phyloP scores from a whole-genome alignment of 1,140 invertebrate species.

The Colletes latitarsis region DNA sequence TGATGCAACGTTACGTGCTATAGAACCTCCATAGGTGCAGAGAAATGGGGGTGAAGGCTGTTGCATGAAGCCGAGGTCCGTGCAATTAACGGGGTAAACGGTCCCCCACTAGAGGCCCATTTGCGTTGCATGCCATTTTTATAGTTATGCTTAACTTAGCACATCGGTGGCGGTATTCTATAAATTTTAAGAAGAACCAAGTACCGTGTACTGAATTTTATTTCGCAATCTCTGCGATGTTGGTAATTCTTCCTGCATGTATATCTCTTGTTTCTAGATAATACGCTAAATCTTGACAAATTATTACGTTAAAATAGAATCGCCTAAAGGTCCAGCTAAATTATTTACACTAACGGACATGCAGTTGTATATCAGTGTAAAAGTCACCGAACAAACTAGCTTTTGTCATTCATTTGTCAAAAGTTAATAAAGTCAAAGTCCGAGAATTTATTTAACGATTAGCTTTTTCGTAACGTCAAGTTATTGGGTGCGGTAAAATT shows the following conservation, averaged over 20 bases:
- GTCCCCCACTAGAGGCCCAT: too few relatives aligned
- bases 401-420: background rate
- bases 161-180: too few relatives aligned
- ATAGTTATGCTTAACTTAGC: too few relatives aligned
- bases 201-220: too few relatives aligned
- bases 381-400: constrained; percentile 4
- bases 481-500: background rate
- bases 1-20: constrained; percentile 8
- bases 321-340: background rate
- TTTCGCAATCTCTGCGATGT: too few relatives aligned
- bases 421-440: constrained; percentile 17
- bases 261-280: background rate
- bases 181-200: too few relatives aligned
- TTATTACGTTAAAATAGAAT: background rate
- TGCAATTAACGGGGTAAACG: too few relatives aligned
- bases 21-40: background rate
- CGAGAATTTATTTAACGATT: constrained; percentile 19
- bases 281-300: background rate
- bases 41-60: too few relatives aligned
- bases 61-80: too few relatives aligned
- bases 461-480: constrained; percentile 7
- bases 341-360: constrained; percentile 1
- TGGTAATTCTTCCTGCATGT: background rate
- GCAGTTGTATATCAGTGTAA: background rate
- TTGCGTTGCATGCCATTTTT: too few relatives aligned